Conservation (phyloP, 2,888 invertebrate genomes). For the Aethes cnicana region DNA sequence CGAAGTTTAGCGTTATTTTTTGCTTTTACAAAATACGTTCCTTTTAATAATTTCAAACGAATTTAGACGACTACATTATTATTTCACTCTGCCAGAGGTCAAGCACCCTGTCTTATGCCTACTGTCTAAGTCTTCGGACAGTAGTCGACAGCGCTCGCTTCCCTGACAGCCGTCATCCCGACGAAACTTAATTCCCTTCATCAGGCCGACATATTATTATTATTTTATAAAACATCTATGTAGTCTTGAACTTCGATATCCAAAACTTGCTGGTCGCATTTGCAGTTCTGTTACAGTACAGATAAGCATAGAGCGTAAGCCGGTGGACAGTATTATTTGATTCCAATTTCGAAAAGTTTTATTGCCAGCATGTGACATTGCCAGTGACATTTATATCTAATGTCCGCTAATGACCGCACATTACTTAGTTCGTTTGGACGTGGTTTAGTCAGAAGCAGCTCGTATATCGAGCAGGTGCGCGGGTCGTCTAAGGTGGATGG, state of each 20-base stretch:
- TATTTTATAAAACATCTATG: constrained; percentile 25
- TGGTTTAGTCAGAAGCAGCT: constrained; percentile 22
- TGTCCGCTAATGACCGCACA: constrained; percentile 17
- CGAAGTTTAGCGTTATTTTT: no score
- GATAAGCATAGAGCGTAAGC: neutral
- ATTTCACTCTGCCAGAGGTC: neutral
- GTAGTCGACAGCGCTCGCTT: constrained; percentile 48
- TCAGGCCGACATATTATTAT: constrained; percentile 24
- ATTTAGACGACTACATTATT: no score
- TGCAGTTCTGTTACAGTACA: no score
- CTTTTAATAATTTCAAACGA: no score
- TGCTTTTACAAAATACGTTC: no score
- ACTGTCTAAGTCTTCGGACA: neutral
- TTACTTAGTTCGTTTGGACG: constrained; percentile 6
- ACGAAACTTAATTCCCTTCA: constrained; percentile 57
- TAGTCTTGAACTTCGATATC: no score
- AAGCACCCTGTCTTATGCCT: constrained; percentile 2
- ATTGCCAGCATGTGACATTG: constrained; percentile 4
- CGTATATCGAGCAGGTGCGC: constrained; percentile 48
- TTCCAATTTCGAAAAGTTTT: constrained; percentile 15
- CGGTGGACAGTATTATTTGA: neutral
- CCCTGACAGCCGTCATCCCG: constrained; percentile 67
- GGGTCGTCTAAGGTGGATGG: constrained; percentile 53
- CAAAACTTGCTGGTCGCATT: no score
- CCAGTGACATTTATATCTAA: constrained; percentile 13